phyloP scores from a whole-genome alignment of 2,888 invertebrate species.

The Euspilapteryx auroguttella region DNA sequence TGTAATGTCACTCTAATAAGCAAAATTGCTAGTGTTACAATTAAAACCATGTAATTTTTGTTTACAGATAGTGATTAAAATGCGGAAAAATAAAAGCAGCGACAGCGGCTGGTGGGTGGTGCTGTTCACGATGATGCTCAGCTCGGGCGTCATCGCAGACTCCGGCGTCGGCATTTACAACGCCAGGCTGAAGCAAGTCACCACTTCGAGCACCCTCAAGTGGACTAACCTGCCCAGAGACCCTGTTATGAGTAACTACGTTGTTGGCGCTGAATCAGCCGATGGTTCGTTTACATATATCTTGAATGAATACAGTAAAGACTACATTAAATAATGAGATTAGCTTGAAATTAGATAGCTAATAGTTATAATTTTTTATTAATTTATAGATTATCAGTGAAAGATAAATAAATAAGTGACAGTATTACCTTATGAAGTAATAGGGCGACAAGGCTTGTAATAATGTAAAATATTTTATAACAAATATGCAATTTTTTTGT shows the following conservation, averaged over 20 bases:
- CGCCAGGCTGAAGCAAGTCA: slow-evolving; percentile 63
- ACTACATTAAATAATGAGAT: too few species aligned
- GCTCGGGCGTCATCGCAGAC: slow-evolving; percentile 25
- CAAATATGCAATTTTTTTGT: too few species aligned
- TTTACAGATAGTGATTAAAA: slow-evolving; percentile 16
- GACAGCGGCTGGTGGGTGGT: slow-evolving; percentile 42
- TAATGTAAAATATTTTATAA: too few species aligned
- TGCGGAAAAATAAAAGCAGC: slow-evolving; percentile 39
- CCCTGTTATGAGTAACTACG: slow-evolving; percentile 53
- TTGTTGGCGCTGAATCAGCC: slow-evolving; percentile 60
- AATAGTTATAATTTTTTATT: too few species aligned
- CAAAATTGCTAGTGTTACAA: too few species aligned
- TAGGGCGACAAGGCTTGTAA: too few species aligned
- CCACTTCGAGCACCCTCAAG: slow-evolving; percentile 78
- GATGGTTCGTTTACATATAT: slow-evolving; percentile 33
- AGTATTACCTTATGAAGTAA: too few species aligned
- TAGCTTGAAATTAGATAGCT: too few species aligned
- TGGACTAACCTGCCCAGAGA: slow-evolving; percentile 64
- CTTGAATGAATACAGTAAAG: neutral
- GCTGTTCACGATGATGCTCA: slow-evolving; percentile 30
- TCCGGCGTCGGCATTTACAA: slow-evolving; percentile 38
- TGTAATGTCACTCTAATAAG: too few species aligned
- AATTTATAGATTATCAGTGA: too few species aligned
- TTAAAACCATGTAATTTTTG: too few species aligned
- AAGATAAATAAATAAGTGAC: too few species aligned